phyloP scores from a whole-genome alignment of 2,888 invertebrate species.

The Hypomecis punctinalis region DNA sequence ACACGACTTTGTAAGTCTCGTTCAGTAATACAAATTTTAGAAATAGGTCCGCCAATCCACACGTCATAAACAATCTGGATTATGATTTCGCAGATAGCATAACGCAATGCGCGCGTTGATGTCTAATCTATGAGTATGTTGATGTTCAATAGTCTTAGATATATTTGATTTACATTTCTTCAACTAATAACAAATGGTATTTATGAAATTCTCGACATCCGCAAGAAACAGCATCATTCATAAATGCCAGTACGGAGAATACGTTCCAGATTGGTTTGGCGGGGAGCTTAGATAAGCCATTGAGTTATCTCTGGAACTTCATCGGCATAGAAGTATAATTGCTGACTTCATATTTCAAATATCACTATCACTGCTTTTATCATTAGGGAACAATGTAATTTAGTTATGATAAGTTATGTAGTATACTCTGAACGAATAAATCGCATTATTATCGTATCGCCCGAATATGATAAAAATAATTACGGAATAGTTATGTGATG shows the following conservation, averaged over 20 bases:
- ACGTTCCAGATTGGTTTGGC: too few relatives aligned
- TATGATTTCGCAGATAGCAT: constrained; percentile 11
- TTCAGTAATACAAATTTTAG: constrained; percentile 27
- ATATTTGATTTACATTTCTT: background rate
- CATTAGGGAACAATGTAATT: constrained; percentile 1
- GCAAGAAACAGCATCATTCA: too few relatives aligned
- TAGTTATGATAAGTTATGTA: constrained; percentile 19
- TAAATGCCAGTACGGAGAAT: too few relatives aligned
- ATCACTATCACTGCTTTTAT: background rate
- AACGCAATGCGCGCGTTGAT: constrained; percentile 37
- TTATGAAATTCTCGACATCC: too few relatives aligned
- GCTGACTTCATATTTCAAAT: too few relatives aligned
- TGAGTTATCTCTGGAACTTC: too few relatives aligned
- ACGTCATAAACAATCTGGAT: constrained; percentile 14
- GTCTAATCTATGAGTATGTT: constrained; percentile 27
- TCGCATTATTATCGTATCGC: constrained; percentile 28
- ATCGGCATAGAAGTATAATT: too few relatives aligned
- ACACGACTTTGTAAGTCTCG: constrained; percentile 34
- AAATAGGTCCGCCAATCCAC: constrained; percentile 10
- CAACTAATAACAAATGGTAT: too few relatives aligned
- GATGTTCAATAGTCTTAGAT: background rate
- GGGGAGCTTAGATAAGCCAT: too few relatives aligned
- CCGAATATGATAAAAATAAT: constrained; percentile 31
- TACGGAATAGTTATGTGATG: constrained; percentile 18
- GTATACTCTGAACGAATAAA: constrained; percentile 4